Conservation (phyloP, 1,140 invertebrate species). For the Frieseomelitta varia region DNA sequence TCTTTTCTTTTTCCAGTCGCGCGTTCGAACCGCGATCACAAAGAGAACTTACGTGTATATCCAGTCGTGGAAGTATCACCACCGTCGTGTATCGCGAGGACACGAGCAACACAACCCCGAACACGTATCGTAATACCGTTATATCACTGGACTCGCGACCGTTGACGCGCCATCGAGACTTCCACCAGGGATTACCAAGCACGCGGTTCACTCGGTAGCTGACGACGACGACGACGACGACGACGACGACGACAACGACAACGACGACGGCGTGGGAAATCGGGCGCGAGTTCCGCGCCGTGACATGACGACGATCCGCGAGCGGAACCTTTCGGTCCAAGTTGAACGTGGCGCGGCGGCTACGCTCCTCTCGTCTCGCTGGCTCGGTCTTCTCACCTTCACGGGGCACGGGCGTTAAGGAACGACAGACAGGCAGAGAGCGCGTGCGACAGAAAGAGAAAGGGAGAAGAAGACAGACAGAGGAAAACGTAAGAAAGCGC, state of each 20-base stretch:
- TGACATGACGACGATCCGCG: conserved; percentile 20
- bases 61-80: conserved; percentile 15
- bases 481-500: conserved; percentile 61
- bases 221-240: background rate
- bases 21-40: background rate
- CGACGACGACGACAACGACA: background rate
- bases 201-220: background rate
- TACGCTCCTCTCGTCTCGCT: conserved; percentile 33
- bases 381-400: conserved; percentile 48
- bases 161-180: background rate
- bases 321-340: background rate
- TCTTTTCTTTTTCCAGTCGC: background rate
- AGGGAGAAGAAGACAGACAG: conserved; percentile 25
- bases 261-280: background rate
- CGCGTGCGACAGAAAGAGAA: background rate
- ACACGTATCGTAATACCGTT: too few relatives aligned
- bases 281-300: background rate
- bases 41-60: background rate
- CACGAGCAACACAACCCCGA: background rate
- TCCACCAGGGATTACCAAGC: background rate
- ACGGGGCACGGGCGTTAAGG: conserved; percentile 33
- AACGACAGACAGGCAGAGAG: conserved; percentile 2
- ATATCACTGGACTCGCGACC: conserved; percentile 7
- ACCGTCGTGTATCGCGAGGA: background rate
- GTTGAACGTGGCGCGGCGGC: conserved; percentile 33